A percentile compares a stretch with the other conserved stretches of the same genome.
phyloP scores from a whole-genome alignment of 2,113 vertebrate genomes.

The Puffinus mauretanicus region DNA sequence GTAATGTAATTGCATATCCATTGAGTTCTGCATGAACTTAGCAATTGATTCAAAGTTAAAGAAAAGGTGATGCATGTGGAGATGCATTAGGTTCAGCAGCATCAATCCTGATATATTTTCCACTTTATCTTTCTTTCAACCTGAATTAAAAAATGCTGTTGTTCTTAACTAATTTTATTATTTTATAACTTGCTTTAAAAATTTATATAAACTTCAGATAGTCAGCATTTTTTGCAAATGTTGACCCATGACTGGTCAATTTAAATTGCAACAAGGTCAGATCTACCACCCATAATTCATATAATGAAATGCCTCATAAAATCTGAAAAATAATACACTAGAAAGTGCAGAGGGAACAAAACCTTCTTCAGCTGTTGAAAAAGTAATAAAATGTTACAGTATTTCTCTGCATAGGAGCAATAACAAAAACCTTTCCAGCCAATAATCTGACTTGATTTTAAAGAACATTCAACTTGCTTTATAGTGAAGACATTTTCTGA shows the following conservation, averaged over 20 bases:
- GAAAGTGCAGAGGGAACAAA: background rate
- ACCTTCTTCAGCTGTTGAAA: background rate
- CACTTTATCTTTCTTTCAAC: conserved; percentile 20
- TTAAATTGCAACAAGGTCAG: conserved; percentile 28
- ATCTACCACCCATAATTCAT: background rate
- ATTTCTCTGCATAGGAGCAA: background rate
- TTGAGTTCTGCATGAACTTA: background rate
- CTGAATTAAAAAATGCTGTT: conserved; percentile 4
- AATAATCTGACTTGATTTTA: background rate
- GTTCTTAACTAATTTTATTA: conserved; percentile 38
- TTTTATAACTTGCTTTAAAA: conserved; percentile 48
- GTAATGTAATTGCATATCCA: background rate
- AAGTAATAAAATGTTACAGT: background rate
- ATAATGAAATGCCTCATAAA: conserved; percentile 41
- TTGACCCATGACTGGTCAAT: conserved; percentile 2
- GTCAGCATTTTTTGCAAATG: conserved; percentile 4
- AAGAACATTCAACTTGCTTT: background rate
- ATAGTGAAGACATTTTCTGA: background rate
- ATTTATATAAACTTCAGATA: background rate
- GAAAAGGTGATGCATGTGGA: background rate
- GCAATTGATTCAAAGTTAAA: conserved; percentile 20
- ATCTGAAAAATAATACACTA: background rate
- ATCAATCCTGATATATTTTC: conserved; percentile 43
- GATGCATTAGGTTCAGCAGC: conserved; percentile 35
- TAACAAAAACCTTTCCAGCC: background rate